Percentiles rank a stretch among this genome's conserved stretches.
Evolutionary conservation across 2,113 vertebrate genomes (phyloP).

Genomic region (Calidris pygmaea): DNA sequence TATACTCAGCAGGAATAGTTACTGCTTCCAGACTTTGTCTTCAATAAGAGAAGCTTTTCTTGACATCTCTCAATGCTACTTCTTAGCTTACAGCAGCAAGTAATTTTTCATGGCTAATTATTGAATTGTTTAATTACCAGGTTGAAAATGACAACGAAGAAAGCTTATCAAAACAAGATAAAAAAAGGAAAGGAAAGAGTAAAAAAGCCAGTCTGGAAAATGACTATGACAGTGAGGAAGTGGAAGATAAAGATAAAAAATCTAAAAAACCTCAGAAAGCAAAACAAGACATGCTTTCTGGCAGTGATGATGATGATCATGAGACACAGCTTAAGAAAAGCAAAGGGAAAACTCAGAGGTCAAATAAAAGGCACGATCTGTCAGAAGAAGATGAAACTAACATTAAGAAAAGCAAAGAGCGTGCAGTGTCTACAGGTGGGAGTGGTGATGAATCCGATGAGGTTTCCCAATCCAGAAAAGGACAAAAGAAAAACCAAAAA

Average conservation of each 20-base stretch:
- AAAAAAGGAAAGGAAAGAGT: conserved; percentile 89
- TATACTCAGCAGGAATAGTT: neutral
- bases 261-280: conserved; percentile 70
- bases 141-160: conserved; percentile 80
- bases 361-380: conserved; percentile 65
- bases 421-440: conserved; percentile 59
- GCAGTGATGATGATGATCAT: conserved; percentile 80
- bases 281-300: conserved; percentile 74
- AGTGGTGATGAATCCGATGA: conserved; percentile 81
- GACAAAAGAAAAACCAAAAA: conserved; percentile 87
- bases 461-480: conserved; percentile 74
- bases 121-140: conserved; percentile 68
- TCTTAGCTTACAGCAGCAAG: neutral
- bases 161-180: conserved; percentile 84
- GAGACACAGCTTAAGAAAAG: conserved; percentile 70
- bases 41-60: neutral
- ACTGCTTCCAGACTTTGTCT: neutral
- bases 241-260: conserved; percentile 75
- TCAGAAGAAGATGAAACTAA: conserved; percentile 74
- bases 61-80: neutral
- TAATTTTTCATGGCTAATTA: neutral
- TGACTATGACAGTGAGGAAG: conserved; percentile 79
- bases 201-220: conserved; percentile 84
- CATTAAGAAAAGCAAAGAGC: conserved; percentile 66
- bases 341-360: conserved; percentile 81